Conservation (phyloP, 2,797 vertebrate genomes). For the Aulostomus chinensis region DNA sequence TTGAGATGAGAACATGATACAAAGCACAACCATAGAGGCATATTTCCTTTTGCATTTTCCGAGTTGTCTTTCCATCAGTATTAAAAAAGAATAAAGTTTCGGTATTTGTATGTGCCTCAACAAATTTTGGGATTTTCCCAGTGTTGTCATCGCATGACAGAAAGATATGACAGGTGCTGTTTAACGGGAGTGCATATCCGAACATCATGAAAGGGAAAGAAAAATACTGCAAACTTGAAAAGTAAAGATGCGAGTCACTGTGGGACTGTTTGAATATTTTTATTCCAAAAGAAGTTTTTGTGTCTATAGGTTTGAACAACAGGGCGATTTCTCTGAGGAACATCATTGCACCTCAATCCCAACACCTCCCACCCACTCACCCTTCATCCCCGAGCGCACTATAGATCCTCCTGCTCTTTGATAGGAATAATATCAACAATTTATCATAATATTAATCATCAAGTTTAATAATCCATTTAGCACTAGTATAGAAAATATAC, state of each 20-base stretch:
- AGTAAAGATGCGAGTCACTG: conserved; percentile 19
- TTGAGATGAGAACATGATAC: too few species aligned
- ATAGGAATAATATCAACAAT: conserved; percentile 75
- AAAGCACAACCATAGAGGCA: too few species aligned
- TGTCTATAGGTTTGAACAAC: conserved; percentile 71
- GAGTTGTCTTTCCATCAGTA: not conserved
- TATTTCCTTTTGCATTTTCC: too few species aligned
- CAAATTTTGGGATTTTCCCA: not conserved
- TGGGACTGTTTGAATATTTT: conserved; percentile 56
- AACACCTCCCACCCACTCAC: conserved; percentile 11
- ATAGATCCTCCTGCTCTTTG: conserved; percentile 57
- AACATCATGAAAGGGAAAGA: not conserved
- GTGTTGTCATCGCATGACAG: not conserved
- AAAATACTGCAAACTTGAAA: not conserved
- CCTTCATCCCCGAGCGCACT: conserved; percentile 42
- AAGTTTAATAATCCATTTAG: conserved; percentile 76
- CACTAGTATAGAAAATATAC: conserved; percentile 79
- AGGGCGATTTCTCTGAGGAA: conserved; percentile 53
- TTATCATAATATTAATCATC: conserved; percentile 75
- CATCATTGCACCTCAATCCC: conserved; percentile 36
- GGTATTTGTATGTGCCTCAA: not conserved
- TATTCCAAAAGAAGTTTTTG: conserved; percentile 71
- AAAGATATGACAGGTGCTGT: not conserved
- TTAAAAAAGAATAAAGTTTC: not conserved
- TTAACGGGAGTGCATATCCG: not conserved